Conservation (phyloP, 2,797 vertebrate species). For the Synanceia verrucosa region DNA sequence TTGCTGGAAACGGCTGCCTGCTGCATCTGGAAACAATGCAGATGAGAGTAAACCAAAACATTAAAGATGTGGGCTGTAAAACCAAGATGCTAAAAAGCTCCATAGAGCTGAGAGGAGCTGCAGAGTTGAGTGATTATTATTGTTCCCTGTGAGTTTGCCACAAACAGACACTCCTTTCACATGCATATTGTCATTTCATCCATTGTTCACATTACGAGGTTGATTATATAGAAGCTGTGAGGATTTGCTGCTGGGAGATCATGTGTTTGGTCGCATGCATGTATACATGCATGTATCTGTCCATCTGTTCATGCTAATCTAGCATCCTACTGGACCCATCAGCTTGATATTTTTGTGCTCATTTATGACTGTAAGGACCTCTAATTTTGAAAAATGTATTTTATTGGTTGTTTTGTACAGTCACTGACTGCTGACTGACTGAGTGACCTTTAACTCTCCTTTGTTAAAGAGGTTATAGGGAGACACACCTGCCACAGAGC, state of each 20-base stretch:
- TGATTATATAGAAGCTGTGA: background rate
- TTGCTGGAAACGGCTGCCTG: background rate
- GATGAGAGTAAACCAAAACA: background rate
- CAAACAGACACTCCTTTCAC: background rate
- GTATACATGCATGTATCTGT: background rate
- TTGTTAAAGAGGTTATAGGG: background rate
- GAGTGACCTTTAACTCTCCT: background rate
- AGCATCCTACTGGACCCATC: rapidly evolving
- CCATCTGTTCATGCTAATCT: background rate
- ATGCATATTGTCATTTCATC: background rate
- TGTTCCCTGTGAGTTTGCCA: background rate
- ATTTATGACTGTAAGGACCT: background rate
- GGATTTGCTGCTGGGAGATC: background rate
- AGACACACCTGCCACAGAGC: background rate
- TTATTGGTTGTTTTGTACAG: too few species aligned
- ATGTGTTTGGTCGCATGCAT: background rate
- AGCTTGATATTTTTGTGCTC: background rate
- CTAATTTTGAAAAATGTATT: background rate
- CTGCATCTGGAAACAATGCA: background rate
- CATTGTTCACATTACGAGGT: background rate
- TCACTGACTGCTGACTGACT: background rate
- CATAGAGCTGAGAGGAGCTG: background rate
- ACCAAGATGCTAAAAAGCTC: too few species aligned
- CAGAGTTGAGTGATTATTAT: background rate
- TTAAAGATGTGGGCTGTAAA: background rate